Base-by-base conservation (phyloP, 2,888 invertebrate genomes). In the Tanytarsus gracilentus region DNA sequence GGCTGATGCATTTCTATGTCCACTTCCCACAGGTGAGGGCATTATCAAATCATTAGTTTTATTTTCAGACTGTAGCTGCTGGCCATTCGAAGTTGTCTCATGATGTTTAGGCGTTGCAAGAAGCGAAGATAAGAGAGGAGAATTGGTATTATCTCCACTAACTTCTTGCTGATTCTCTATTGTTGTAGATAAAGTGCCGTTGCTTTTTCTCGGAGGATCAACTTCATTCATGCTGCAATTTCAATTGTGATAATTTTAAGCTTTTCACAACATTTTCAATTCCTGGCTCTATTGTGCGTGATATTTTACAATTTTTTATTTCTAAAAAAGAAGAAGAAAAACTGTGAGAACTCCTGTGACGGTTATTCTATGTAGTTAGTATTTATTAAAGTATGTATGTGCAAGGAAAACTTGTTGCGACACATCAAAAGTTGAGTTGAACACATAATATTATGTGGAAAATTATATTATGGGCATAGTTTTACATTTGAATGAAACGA, bases 161-260 rank as follows among this genome's bases (percentile, higher is more conserved):
- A 16, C 16, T 18, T 58, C 18, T 16, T 27, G 58, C 16, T 56
- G 56, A 30, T 14, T 58, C 11, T 58, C 58, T 39, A 40, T 9
- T 5, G 58, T 48, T 58, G 40, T n/a, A n/a, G n/a, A 18, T 29
- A 30, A 27, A 25, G 29, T 58, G 23, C 58, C 58, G 58, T 58
- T 55, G 18, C 33, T 33, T 33, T n/a, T 36, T 36, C 40, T 58
- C 26, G 56, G n/a, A 26, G 56, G 56, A n/a, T 58, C 58, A 48
- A 58, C 48, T 58, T 58, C 58, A 58, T 58, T 58, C 58, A 58
- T 58, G 58, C 11, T 58, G 21, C 9, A 23, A 23, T 8, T 18
- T 21, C 44, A 23, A 14, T 44, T 18, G 21, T 18, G 11, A 9
- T 21, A 14, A n/a, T 25, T 25, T 26, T 36, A 8, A 14, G 3